Percentiles rank a stretch among this genome's conserved stretches.
Conservation (phyloP, 1,140 invertebrate species). For the Chrysomallon squamiferum region DNA sequence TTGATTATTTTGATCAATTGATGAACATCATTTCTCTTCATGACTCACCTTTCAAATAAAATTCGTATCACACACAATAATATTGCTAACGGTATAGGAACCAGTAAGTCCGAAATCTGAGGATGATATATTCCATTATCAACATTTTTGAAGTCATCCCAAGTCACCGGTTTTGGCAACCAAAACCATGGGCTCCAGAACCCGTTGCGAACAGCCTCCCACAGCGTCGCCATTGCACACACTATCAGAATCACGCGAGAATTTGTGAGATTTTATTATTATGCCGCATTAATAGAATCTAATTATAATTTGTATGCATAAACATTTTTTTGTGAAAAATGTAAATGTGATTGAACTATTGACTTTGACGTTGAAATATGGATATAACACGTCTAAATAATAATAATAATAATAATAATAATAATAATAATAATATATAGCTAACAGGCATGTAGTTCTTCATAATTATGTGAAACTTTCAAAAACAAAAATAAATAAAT, state of each 20-base stretch:
- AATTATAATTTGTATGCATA: neutral
- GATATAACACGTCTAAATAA: too few species aligned
- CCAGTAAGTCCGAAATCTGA: constrained; percentile 81
- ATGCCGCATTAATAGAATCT: neutral
- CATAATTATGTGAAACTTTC: neutral
- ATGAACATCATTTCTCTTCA: too few species aligned
- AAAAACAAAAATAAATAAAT: neutral
- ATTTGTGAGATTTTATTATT: neutral
- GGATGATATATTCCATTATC: constrained; percentile 55
- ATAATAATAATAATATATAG: neutral
- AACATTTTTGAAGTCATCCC: constrained; percentile 33
- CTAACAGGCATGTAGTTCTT: neutral
- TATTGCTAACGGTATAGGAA: constrained; percentile 82
- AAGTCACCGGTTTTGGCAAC: constrained; percentile 30
- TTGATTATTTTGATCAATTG: too few species aligned
- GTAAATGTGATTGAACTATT: neutral
- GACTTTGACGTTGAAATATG: neutral
- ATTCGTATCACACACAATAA: constrained; percentile 77
- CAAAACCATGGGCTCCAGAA: constrained; percentile 51
- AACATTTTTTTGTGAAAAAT: neutral
- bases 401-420: neutral
- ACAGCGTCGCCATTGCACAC: constrained; percentile 12
- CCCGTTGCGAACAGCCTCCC: constrained; percentile 8
- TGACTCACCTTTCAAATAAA: constrained; percentile 82
- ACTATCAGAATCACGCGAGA: constrained; percentile 6